A percentile compares a stretch with the other conserved stretches of the same genome.
Conservation (phyloP, 2,113 vertebrate species). For the Gymnocephalus cernua region DNA sequence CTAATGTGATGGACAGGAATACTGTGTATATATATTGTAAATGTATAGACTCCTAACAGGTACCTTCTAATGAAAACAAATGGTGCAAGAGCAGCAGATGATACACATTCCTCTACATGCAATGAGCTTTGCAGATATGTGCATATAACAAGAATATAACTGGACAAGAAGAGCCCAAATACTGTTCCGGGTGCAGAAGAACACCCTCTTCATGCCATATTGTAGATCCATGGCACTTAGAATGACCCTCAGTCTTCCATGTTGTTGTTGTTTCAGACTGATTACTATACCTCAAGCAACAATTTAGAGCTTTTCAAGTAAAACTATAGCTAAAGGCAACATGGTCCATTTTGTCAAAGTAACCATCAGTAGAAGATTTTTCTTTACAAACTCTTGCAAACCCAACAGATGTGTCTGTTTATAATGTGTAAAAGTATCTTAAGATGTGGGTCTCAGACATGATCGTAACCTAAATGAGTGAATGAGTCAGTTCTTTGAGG, state of each 20-base stretch:
- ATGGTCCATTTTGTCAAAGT: not conserved
- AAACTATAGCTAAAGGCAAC: not conserved
- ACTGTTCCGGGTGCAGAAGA: not conserved
- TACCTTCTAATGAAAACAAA: not conserved
- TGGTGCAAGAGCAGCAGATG: conserved; percentile 7
- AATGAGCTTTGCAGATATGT: not conserved
- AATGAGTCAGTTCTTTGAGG: not conserved
- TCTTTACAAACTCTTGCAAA: not conserved
- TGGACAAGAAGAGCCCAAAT: not conserved
- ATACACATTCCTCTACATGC: not conserved
- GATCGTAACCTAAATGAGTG: not conserved
- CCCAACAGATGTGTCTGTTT: not conserved
- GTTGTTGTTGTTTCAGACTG: conserved; percentile 12
- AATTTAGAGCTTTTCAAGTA: not conserved
- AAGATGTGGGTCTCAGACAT: not conserved
- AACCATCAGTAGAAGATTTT: not conserved
- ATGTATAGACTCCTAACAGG: not conserved
- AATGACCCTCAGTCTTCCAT: not conserved
- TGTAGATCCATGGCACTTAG: not conserved
- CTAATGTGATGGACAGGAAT: not conserved
- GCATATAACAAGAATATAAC: not conserved
- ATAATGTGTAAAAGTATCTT: not conserved
- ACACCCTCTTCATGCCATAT: not conserved
- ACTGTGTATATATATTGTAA: not conserved
- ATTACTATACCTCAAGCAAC: not conserved